Percentiles rank a stretch among this genome's conserved stretches.
phyloP scores from a whole-genome alignment of 2,888 invertebrate species.

The Caenorhabditis japonica region DNA sequence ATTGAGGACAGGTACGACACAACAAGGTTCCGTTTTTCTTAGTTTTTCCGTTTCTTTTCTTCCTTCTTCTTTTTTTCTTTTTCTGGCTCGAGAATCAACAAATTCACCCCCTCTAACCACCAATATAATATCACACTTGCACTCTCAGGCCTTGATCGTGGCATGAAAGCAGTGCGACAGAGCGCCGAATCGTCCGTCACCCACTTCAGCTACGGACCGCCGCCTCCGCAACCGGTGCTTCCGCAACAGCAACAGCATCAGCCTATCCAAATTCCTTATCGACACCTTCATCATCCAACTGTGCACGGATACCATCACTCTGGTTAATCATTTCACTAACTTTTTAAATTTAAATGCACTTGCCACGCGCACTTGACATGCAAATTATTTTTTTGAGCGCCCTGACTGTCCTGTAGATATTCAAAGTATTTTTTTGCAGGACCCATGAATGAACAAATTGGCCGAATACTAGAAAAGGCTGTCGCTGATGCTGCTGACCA shows the following conservation, averaged over 20 bases:
- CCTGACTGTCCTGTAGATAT: too few relatives aligned
- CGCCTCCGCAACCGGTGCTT: slow-evolving; percentile 15
- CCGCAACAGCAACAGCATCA: too few relatives aligned
- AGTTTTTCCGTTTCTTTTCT: slow-evolving; percentile 1
- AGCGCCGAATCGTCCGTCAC: slow-evolving; percentile 62
- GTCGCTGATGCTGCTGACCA: slow-evolving; percentile 62
- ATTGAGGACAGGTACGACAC: slow-evolving; percentile 67
- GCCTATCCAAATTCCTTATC: slow-evolving; percentile 48
- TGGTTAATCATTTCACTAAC: slow-evolving; percentile 38
- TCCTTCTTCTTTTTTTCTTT: too few relatives aligned
- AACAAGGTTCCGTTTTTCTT: slow-evolving; percentile 49
- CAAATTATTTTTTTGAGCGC: too few relatives aligned
- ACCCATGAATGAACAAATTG: slow-evolving; percentile 69
- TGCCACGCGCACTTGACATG: slow-evolving; percentile 4
- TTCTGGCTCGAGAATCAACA: too few relatives aligned
- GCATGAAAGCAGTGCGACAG: slow-evolving; percentile 62
- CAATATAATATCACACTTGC: too few relatives aligned
- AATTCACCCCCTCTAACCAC: too few relatives aligned
- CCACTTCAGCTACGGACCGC: slow-evolving; percentile 55
- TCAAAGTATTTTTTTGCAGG: too few relatives aligned
- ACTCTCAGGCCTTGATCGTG: slow-evolving; percentile 66
- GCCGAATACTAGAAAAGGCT: slow-evolving; percentile 65
- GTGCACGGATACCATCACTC: slow-evolving; percentile 28
- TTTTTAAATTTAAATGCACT: slow-evolving; percentile 13
- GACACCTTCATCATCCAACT: slow-evolving; percentile 27